These are phyloP conservation scores for Apus apus DNA, from an alignment of 2,113 vertebrate genomes.

Conservation along the genomic window DNA sequence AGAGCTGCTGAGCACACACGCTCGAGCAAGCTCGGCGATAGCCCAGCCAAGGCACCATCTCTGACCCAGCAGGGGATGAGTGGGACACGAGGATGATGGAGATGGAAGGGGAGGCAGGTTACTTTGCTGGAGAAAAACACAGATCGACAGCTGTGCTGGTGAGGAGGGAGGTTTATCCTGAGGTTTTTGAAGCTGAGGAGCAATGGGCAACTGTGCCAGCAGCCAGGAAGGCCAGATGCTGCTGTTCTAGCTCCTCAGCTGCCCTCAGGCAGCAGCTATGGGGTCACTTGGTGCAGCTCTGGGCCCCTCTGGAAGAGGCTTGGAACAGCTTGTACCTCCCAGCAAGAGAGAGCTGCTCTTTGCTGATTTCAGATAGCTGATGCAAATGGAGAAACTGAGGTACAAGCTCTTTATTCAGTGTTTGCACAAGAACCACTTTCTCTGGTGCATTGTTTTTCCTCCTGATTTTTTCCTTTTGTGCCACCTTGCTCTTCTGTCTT, in stretches of 20 bases:
- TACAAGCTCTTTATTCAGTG: rapidly evolving
- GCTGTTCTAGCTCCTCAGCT: neutral
- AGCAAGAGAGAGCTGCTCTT: neutral
- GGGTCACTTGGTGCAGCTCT: neutral
- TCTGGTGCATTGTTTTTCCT: neutral
- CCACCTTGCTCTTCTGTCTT: neutral
- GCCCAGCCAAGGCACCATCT: rapidly evolving
- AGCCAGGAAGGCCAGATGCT: neutral
- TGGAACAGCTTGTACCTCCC: neutral
- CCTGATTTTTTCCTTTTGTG: neutral
- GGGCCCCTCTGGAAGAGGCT: neutral
- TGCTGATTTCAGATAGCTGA: neutral
- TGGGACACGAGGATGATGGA: neutral
- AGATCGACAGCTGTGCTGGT: rapidly evolving
- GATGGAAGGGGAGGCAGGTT: too few relatives aligned
- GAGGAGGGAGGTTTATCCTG: rapidly evolving
- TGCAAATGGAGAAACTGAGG: neutral
- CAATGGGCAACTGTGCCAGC: neutral
- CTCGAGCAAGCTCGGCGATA: rapidly evolving
- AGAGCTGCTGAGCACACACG: rapidly evolving
- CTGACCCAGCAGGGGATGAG: rapidly evolving
- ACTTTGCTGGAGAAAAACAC: neutral
- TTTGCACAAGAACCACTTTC: neutral
- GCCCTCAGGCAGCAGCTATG: neutral
- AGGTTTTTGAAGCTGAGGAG: neutral